Conservation (phyloP, 2,113 vertebrate species). For the Caloenas nicobarica region DNA sequence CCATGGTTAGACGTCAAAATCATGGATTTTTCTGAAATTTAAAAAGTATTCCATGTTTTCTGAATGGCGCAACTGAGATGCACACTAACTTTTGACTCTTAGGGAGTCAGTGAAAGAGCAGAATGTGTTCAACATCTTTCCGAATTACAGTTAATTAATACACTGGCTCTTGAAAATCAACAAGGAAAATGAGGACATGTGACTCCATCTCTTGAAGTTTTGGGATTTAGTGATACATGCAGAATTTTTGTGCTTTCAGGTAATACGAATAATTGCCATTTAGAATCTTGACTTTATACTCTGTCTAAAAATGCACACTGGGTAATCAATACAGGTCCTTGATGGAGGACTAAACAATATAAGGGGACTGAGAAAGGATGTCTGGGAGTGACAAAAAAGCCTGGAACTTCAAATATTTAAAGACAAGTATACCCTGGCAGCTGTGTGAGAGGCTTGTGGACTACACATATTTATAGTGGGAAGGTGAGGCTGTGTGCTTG, state of each 20-base stretch:
- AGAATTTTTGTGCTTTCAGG: neutral
- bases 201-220: neutral
- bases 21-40: neutral
- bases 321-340: neutral
- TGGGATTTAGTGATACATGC: neutral
- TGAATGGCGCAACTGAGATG: neutral
- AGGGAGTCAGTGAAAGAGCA: neutral
- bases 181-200: neutral
- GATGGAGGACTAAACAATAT: neutral
- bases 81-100: neutral
- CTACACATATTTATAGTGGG: neutral
- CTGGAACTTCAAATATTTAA: neutral
- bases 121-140: neutral
- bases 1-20: neutral
- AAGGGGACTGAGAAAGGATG: neutral
- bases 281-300: neutral
- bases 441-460: neutral
- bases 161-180: neutral
- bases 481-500: neutral
- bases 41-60: neutral
- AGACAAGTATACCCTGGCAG: neutral
- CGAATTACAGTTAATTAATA: neutral
- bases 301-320: neutral
- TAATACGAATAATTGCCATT: neutral
- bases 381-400: neutral